phyloP scores from a whole-genome alignment of 2,888 invertebrate genomes.

The Lasius platythorax region DNA sequence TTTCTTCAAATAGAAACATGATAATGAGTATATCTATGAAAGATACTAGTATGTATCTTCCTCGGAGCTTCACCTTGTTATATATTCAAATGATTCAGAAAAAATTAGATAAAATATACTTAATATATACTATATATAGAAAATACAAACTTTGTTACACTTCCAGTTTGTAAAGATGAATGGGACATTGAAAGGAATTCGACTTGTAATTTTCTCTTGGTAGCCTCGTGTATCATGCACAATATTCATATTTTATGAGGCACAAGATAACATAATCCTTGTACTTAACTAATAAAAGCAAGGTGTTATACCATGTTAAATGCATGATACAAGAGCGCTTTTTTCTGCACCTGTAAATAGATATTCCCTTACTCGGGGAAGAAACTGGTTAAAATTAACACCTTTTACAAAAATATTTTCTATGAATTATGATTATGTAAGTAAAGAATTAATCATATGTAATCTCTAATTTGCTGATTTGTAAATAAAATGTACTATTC shows the following conservation, averaged over 20 bases:
- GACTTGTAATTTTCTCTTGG: slow-evolving; percentile 37
- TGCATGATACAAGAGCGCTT: slow-evolving; percentile 67
- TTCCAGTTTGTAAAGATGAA: slow-evolving; percentile 21
- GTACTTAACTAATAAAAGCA: slow-evolving; percentile 78
- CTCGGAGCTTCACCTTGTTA: slow-evolving; percentile 15
- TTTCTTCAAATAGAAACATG: slow-evolving; percentile 25
- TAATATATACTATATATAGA: neutral
- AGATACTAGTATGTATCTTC: slow-evolving; percentile 14
- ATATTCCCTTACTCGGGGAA: slow-evolving; percentile 46
- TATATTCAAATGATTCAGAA: neutral
- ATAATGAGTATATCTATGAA: slow-evolving; percentile 13
- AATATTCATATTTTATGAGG: slow-evolving; percentile 45
- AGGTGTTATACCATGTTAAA: slow-evolving; percentile 65
- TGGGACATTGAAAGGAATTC: neutral
- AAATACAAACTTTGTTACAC: slow-evolving; percentile 16
- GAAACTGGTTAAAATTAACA: slow-evolving; percentile 55
- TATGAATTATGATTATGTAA: slow-evolving; percentile 71
- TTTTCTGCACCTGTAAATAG: slow-evolving; percentile 73
- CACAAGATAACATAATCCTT: slow-evolving; percentile 68
- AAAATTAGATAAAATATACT: neutral
- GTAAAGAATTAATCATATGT: slow-evolving; percentile 71
- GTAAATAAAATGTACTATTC: slow-evolving; percentile 79
- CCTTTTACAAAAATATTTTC: slow-evolving; percentile 75
- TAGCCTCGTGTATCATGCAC: slow-evolving; percentile 60
- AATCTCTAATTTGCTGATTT: slow-evolving; percentile 72